phyloP scores from a whole-genome alignment of 2,797 vertebrate genomes.

The Pterois miles region DNA sequence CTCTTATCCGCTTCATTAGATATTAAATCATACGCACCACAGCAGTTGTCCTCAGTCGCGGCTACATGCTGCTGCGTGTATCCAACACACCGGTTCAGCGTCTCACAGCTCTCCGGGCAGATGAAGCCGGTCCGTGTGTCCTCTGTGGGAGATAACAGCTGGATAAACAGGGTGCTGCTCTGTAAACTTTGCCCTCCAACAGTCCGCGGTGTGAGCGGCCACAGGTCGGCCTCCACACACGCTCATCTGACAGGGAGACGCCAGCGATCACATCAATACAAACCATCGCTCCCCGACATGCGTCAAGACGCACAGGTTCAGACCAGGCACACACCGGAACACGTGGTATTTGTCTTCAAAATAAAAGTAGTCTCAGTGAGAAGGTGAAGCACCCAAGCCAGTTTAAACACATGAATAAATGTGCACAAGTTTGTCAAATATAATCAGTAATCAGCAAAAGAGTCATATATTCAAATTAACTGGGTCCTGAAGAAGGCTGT shows the following conservation, averaged over 20 bases:
- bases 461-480: no score
- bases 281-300: not conserved
- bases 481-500: no score
- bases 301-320: not conserved
- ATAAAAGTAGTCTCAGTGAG: conserved; percentile 11
- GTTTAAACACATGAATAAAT: not conserved
- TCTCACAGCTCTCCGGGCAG: not conserved
- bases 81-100: not conserved
- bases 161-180: not conserved
- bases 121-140: not conserved
- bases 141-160: not conserved
- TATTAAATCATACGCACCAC: conserved; percentile 16
- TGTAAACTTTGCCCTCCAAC: conserved; percentile 46
- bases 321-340: not conserved
- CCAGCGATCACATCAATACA: conserved; percentile 8
- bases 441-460: not conserved
- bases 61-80: conserved; percentile 31
- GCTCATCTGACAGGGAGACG: conserved; percentile 24
- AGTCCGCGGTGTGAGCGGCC: not conserved
- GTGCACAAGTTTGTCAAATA: not conserved
- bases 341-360: not conserved
- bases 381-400: not conserved
- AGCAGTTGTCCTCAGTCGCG: not conserved
- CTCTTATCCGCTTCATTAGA: not conserved
- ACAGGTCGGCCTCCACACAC: conserved; percentile 40